Evolutionary conservation across 1,140 invertebrate genomes (phyloP), one percentile per base, ranked within the genome.

Genomic region (Drosophila nikananu): DNA sequence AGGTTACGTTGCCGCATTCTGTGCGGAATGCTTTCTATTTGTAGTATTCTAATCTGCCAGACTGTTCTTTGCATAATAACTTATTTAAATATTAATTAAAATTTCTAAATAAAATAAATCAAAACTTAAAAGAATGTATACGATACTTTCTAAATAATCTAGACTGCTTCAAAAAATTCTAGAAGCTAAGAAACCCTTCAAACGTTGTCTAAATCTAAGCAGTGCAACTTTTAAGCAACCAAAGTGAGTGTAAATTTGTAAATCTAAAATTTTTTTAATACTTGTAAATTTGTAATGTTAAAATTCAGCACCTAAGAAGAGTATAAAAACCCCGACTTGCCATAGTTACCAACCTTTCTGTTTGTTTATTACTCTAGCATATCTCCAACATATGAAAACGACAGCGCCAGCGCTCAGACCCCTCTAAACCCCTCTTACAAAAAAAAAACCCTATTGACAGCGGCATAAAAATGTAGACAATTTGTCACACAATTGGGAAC

Each of bases 401-500:
- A 2, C 8, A 12, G 4, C 21, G 27, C 23, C 39, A 32, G 17
- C 21, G 35, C 30, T n/a, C 23, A 21, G 52, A 51, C 19, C 35
- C 2, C 52, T 17, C 17, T 10, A 55, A 63, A n/a, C 21, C 52
- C 49, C 17, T n/a, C 1, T 8, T 17, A 8, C 3, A 30, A 52
- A 61, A 68, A 57, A 55, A 55, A 52, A 55, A 35, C 63, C 44
- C 52, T 44, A 84, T 73, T 77, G 63, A 61, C 73, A 78, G 73
- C 59, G 64, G 60, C 74, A 78, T 66, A 77, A 61, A 84, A 84
- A 81, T 80, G 65, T 67, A 61, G 65, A 90, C 86, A 86, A 90
- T 90, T 90, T 90, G 76, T 90, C 86, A 90, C 86, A 86, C 86
- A 86, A 90, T 90, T 91, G 79, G 65, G 57, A 66, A 49, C 58